Evolutionary conservation across 2,113 vertebrate species (phyloP), one percentile per base, ranked within the genome.

Genomic region (Lipophrys pholis): DNA sequence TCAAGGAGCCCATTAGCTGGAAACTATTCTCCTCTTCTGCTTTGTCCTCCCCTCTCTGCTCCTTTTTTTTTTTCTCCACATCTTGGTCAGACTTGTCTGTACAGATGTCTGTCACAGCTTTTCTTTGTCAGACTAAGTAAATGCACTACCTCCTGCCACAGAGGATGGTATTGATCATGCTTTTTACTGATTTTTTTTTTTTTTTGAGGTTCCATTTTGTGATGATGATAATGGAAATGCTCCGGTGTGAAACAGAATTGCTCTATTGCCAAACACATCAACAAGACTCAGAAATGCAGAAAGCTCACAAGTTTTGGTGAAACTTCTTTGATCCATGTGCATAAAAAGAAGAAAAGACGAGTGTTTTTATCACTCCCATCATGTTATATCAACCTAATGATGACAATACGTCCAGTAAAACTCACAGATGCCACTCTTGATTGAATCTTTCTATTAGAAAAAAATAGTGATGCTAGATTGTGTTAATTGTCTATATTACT

Each of bases 1-100:
- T 87, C 77, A 86, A 82, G 75, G 48, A 85, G 71, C 81, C 81
- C 83, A 90, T 92, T 91, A 89, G 74, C 42, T 58, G 66, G 40
- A 77, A 85, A 81, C 72, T 76, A 78, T 84, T 50, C 67, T 59
- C 73, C 60, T 36, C 79, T 48, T 81, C 49, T 56, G 66, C 67
- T 68, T 79, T 67, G 61, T 77, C 71, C 73, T 53, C 49, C 58
- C 53, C 69, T 58, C 69, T 58, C 40, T 10, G 1, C 41, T 55
- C 60, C 43, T 52, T 30, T 51, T 43, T 52, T 30, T 51, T 43
- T 30, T 4, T 4, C 21, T 4, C 21, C 16, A 68, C 76, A 61
- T 70, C 42, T 58, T 60, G 64, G 50, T 80, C 78, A 80, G 48
- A 81, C 76, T 62, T 35, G 5, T 71, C 72, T 58, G 61, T 71